These are phyloP conservation scores for Carassius gibelio DNA, from an alignment of 2,113 vertebrate genomes.

Conservation along the genomic window DNA sequence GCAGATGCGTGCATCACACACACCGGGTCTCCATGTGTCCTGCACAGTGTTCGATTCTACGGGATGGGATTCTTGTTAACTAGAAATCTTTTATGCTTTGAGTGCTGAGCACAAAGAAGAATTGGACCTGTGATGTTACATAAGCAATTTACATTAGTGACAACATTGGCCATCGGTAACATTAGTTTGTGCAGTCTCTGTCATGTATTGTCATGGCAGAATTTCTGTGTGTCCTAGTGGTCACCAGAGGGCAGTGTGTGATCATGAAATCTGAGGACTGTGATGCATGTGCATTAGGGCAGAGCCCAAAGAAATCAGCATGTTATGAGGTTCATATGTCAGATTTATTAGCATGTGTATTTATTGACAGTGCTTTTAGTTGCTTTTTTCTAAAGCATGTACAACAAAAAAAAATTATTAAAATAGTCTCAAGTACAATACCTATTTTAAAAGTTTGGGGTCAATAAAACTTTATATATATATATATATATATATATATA, in stretches of 20 bases:
- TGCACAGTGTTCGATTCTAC: slow-evolving; percentile 15
- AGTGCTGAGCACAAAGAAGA: slow-evolving; percentile 22
- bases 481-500: too few species aligned
- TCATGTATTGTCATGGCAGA: not conserved
- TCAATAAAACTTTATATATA: too few species aligned
- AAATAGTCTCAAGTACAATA: too few species aligned
- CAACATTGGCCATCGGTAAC: slow-evolving; percentile 14
- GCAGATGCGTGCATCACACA: not conserved
- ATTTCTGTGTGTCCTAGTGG: not conserved
- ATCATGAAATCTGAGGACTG: not conserved
- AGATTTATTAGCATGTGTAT: not conserved
- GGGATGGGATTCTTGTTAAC: not conserved
- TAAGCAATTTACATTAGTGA: slow-evolving; percentile 17
- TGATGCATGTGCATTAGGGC: not conserved
- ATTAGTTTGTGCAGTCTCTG: not conserved
- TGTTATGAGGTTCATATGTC: not conserved
- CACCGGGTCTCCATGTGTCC: slow-evolving; percentile 25
- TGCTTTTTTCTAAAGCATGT: not conserved
- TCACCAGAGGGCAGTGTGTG: slow-evolving; percentile 52
- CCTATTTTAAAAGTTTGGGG: too few species aligned
- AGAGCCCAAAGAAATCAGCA: not conserved
- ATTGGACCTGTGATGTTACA: slow-evolving; percentile 4
- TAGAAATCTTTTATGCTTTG: slow-evolving; percentile 40
- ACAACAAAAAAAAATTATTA: not conserved
- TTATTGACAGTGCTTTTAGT: not conserved